Evolutionary conservation across 2,797 vertebrate genomes (phyloP), one percentile per base, ranked within the genome.

Genomic region (Enteromius argenteus): DNA sequence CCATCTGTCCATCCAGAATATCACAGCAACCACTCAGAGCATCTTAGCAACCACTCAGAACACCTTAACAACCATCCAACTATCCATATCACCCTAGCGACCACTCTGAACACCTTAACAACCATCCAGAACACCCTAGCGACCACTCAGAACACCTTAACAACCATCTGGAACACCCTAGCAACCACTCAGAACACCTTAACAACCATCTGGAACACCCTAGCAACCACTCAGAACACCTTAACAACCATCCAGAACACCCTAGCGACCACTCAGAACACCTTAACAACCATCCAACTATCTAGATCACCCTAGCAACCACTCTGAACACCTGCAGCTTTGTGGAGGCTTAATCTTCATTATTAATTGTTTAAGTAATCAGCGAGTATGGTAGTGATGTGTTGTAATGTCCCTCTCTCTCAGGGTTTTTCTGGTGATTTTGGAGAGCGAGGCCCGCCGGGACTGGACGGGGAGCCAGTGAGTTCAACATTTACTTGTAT

Each of bases 401-500:
- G 39, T 64, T 42, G 53, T 23, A 69, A 51, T 72, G 5, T 76
- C 30, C 85, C 60, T n/a, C 10, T 68, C 79, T 73, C 78, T 35
- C 86, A 99, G 98, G 98, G 98, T 23, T 99, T 99, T 95, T 97
- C 97, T 79, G 98, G 98, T 89, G 96, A 99, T 91, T 97, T 97
- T 92, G 98, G 98, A 62, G 97, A 99, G 84, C 95, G 97, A 93
- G 98, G 98, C 90, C 97, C 96, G 88, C 98, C 98, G 11, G 98
- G 98, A 90, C 93, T 96, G 32, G 98, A 99, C 84, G 98, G 98
- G 89, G 98, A 98, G 90, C 98, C 98, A 46, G 98, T 99, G 96
- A 96, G 98, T 98, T 78, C 64, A 83, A 86, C 9, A 3, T 51
- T 46, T 1, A 58, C 14, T 32, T 3, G 1, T 17, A 21, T 32